phyloP scores from a whole-genome alignment of 2,888 invertebrate genomes.

The Patella depressa region DNA sequence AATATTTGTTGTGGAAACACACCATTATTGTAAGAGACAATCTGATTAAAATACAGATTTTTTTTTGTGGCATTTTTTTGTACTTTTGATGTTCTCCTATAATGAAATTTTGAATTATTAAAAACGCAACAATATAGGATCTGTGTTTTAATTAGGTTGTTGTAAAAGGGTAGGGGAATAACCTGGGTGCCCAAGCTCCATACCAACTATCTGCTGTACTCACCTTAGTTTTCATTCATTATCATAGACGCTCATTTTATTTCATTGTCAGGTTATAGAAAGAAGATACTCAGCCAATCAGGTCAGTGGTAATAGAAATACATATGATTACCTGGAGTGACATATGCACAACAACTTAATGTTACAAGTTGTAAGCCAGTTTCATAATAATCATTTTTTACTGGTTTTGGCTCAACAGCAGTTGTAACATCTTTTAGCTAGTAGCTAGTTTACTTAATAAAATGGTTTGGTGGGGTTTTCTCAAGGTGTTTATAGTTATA shows the following conservation, averaged over 20 bases:
- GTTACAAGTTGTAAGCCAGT: slow-evolving; percentile 3
- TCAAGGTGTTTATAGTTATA: not conserved
- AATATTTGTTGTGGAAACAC: too few species aligned
- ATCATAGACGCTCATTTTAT: not conserved
- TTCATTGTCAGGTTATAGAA: slow-evolving; percentile 51
- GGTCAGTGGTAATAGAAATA: slow-evolving; percentile 40
- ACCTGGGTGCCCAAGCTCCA: too few species aligned
- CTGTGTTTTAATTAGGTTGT: too few species aligned
- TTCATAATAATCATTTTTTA: not conserved
- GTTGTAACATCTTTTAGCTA: not conserved
- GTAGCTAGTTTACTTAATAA: not conserved
- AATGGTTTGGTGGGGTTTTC: not conserved
- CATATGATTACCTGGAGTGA: slow-evolving; percentile 15
- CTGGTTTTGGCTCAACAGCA: not conserved
- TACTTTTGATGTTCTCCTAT: too few species aligned
- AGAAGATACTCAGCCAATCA: slow-evolving; percentile 51
- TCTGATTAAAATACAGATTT: too few species aligned
- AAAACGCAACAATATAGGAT: too few species aligned
- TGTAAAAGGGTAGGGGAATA: too few species aligned
- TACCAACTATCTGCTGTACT: too few species aligned
- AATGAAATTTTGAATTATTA: too few species aligned
- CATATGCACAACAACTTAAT: not conserved
- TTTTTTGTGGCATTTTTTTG: too few species aligned
- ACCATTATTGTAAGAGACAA: too few species aligned
- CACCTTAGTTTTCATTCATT: not conserved